phyloP scores from a whole-genome alignment of 2,797 vertebrate genomes.

The Gorsachius magnificus region DNA sequence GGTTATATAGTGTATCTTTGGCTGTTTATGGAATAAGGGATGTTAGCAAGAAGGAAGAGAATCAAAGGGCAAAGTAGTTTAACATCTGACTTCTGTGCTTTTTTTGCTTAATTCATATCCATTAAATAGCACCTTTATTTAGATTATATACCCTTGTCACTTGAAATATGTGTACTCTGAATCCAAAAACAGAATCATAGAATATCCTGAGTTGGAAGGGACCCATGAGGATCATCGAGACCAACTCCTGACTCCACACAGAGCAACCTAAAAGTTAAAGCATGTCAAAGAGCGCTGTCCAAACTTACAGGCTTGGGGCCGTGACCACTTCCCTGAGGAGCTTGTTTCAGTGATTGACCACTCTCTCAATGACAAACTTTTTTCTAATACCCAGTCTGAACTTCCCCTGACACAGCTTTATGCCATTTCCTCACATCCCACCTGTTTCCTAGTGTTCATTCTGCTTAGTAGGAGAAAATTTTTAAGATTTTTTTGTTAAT shows the following conservation, averaged over 20 bases:
- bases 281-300: background rate
- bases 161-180: background rate
- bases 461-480: background rate
- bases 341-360: background rate
- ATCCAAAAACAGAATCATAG: background rate
- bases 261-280: background rate
- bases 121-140: background rate
- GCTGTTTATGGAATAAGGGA: background rate
- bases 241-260: background rate
- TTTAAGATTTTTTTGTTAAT: background rate
- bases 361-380: background rate
- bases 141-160: background rate
- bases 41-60: background rate
- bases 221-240: background rate
- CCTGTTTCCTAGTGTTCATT: background rate
- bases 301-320: background rate
- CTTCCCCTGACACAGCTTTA: background rate
- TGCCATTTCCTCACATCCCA: background rate
- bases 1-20: background rate
- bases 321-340: background rate
- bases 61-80: background rate
- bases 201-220: background rate
- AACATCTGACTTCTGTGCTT: background rate
- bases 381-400: background rate
- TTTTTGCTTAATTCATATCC: background rate